phyloP scores from a whole-genome alignment of 1,140 invertebrate species.

The Bradynema listronoti region DNA sequence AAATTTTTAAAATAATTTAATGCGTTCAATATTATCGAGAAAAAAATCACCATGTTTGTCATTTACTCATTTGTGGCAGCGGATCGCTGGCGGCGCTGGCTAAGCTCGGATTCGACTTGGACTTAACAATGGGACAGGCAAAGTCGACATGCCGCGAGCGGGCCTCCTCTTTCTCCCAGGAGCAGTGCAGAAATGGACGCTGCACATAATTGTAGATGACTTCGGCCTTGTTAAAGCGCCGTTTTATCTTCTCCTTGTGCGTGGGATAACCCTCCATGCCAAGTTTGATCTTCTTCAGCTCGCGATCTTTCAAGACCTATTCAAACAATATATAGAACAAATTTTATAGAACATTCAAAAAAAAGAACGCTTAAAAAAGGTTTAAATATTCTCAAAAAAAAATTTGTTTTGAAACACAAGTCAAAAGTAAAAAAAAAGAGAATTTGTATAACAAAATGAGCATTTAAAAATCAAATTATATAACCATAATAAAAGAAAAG shows the following conservation, averaged over 20 bases:
- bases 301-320: conserved; percentile 82
- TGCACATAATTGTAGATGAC: conserved; percentile 99
- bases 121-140: conserved; percentile 58
- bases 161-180: conserved; percentile 99
- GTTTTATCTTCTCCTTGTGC: conserved; percentile 87
- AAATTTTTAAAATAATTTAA: neutral
- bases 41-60: neutral
- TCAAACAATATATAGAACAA: conserved; percentile 6
- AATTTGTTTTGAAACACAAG: no score
- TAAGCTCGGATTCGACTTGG: conserved; percentile 53
- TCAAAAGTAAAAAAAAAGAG: no score
- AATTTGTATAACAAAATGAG: conserved; percentile 4
- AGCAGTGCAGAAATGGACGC: conserved; percentile 98
- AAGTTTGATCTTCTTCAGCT: conserved; percentile 94
- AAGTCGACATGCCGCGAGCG: conserved; percentile 98
- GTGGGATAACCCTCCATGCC: conserved; percentile 95
- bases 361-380: neutral
- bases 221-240: conserved; percentile 72
- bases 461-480: conserved; percentile 1
- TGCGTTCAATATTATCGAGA: neutral
- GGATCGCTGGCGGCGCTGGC: conserved; percentile 45
- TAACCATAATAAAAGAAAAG: no score
- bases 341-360: neutral
- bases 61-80: conserved; percentile 36
- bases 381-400: no score